Evolutionary conservation across 2,888 invertebrate genomes (phyloP).

Genomic region (Hymenopus coronatus): DNA sequence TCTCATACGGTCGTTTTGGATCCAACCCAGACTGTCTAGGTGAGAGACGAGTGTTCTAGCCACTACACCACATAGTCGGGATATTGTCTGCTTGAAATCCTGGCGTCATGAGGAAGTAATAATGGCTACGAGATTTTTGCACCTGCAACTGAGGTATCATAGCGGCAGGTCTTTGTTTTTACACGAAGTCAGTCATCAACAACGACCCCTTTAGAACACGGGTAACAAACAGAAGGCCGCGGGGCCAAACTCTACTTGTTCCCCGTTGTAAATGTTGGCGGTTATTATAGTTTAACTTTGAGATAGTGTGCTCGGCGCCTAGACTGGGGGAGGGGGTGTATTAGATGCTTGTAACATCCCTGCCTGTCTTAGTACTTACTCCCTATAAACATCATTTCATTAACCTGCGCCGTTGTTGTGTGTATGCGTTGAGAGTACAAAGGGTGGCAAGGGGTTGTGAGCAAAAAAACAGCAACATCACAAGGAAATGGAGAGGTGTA

Average conservation of each 20-base stretch:
- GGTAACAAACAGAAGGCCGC: background rate
- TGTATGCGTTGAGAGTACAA: background rate
- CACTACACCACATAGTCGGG: no score
- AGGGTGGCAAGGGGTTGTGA: background rate
- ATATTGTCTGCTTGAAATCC: no score
- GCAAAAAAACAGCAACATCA: background rate
- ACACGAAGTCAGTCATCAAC: background rate
- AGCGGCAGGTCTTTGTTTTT: background rate
- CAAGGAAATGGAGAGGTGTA: background rate
- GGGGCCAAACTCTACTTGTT: background rate
- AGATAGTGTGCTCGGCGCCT: background rate
- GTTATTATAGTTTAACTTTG: background rate
- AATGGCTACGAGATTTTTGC: background rate
- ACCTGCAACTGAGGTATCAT: background rate
- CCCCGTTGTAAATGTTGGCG: background rate
- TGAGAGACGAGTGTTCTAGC: no score
- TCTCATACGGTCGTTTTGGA: no score
- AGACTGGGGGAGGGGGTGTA: background rate
- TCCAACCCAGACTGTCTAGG: no score
- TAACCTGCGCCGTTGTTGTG: background rate
- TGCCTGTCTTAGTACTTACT: background rate
- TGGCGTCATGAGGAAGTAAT: no score
- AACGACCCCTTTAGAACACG: background rate
- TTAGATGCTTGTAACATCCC: background rate
- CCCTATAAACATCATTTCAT: background rate